Evolutionary conservation across 2,113 vertebrate species (phyloP), one percentile per base, ranked within the genome.

Genomic region (Mirounga angustirostris): DNA sequence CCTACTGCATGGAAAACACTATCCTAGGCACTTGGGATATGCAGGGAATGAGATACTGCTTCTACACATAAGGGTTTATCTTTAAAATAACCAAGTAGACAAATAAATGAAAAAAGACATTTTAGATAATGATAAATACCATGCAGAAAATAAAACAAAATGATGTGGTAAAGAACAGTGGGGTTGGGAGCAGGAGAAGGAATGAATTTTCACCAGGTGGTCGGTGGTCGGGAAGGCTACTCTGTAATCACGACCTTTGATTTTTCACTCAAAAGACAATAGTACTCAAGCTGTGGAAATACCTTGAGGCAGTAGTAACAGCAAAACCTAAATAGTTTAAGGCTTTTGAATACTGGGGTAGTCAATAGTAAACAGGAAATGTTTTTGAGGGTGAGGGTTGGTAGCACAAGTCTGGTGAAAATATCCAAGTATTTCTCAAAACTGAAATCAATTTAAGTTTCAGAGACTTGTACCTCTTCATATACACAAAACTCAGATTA

Each of bases 41-140:
- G 7, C 36, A 54, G 28, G 2, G 52, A 33, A 67, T 2, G 43
- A 78, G 28, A 79, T 16, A 76, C 28, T 50, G 43, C 26, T 43
- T 71, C 54, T 73, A 56, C 2, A 33, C 4, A 16, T 69, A 59
- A 16, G 21, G 4, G 26, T 69, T 93, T 84, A 58, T 52, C 26
- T 93, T 89, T 93, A 93, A 96, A 93, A 69, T 84, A 71, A 89
- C 28, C 16, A 58, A 24, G 24, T 50, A 19, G 80, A 65, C 87
- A 67, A 83, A 82, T 63, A 73, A 86, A 56, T 58, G 30, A 33
- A 43, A 91, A 58, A 40, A 33, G 13, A 19, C 16, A 54, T 73
- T 96, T 69, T 74, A 80, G 28, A 63, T 33, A 36, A 73, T 16
- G 14, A 63, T 11, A 56, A 73, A 73, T 26, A 65, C 18, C 30